Conservation (phyloP, 2,888 invertebrate genomes). For the Trissolcus brochymenae region DNA sequence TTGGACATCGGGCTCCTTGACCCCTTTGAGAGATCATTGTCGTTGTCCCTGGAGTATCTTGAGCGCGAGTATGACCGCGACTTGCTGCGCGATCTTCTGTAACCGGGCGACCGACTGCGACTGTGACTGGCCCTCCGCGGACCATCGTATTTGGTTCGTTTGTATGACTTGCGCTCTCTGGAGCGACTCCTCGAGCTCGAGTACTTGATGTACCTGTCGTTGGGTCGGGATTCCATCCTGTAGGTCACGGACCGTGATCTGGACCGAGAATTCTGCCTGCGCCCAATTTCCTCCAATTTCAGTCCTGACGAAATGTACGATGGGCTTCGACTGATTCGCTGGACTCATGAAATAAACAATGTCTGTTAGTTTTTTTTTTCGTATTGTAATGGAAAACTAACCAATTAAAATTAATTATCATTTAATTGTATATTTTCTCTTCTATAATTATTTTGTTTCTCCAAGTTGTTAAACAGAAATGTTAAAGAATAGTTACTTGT, state of each 20-base stretch:
- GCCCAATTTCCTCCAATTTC: not conserved
- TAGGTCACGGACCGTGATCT: slow-evolving; percentile 71
- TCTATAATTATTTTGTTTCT: no score
- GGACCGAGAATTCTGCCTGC: slow-evolving; percentile 65
- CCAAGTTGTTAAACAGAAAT: no score
- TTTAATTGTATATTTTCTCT: no score
- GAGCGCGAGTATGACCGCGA: slow-evolving; percentile 79
- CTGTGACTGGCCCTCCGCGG: slow-evolving; percentile 76
- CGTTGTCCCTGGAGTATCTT: slow-evolving; percentile 80
- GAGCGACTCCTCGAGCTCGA: slow-evolving; percentile 75
- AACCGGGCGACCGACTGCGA: slow-evolving; percentile 80
- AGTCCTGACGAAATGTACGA: not conserved
- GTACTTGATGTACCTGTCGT: slow-evolving; percentile 72
- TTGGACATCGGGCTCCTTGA: slow-evolving; percentile 90
- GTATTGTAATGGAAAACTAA: not conserved
- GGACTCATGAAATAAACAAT: not conserved
- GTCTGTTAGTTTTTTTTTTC: not conserved
- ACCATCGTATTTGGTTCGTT: slow-evolving; percentile 67
- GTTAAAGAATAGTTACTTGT: no score
- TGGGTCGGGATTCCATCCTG: slow-evolving; percentile 66
- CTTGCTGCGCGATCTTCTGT: slow-evolving; percentile 81
- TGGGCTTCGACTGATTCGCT: not conserved
- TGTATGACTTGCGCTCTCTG: slow-evolving; percentile 74
- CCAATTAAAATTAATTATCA: no score
- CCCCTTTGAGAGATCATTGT: slow-evolving; percentile 81